Conservation (phyloP, 2,888 invertebrate genomes). For the Napeogenes sylphis region DNA sequence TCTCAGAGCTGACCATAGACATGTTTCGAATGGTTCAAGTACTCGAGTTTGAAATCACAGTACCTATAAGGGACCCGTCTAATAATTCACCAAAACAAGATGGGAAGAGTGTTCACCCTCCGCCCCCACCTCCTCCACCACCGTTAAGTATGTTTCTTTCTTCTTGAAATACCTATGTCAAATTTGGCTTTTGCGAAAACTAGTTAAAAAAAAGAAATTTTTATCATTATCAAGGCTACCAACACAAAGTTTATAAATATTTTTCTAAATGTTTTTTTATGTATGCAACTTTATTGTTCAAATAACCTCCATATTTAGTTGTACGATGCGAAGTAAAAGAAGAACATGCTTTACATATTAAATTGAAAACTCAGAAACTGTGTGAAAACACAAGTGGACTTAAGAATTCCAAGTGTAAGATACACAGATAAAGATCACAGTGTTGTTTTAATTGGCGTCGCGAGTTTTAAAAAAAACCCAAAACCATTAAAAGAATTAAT, state of each 20-base stretch:
- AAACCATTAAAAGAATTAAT: neutral
- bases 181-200: neutral
- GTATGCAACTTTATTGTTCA: no score
- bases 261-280: no score
- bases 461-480: no score
- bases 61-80: slow-evolving; percentile 84
- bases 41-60: slow-evolving; percentile 93
- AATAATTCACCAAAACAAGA: slow-evolving; percentile 50
- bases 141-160: neutral
- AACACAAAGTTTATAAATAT: no score
- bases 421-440: no score
- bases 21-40: slow-evolving; percentile 99
- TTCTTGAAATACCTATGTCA: neutral
- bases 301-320: no score
- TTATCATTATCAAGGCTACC: no score
- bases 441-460: no score
- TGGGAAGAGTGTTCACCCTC: neutral
- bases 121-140: slow-evolving; percentile 1
- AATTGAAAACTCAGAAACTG: no score
- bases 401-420: no score
- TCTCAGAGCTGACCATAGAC: slow-evolving; percentile 97
- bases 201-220: neutral
- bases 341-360: neutral
- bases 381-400: no score
- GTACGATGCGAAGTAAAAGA: neutral